These are phyloP conservation scores for Coptodon bakossiorum DNA, from an alignment of 2,113 vertebrate genomes.

Conservation along the genomic window DNA sequence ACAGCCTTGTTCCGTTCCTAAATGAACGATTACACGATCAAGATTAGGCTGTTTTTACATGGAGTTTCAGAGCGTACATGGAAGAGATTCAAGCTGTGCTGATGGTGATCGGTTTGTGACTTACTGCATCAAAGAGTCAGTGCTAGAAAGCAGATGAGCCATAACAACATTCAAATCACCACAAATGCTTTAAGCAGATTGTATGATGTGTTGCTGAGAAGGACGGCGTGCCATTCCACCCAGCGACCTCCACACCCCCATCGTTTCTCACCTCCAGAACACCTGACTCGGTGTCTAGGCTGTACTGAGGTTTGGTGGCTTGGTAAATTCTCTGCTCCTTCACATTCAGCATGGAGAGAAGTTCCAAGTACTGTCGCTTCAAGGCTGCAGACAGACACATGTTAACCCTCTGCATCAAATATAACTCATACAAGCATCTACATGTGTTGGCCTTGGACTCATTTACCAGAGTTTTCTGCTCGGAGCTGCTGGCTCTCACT, in stretches of 20 bases:
- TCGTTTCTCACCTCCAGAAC: slow-evolving; percentile 74
- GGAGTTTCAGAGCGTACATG: not conserved
- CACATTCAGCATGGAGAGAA: slow-evolving; percentile 77
- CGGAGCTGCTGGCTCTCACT: slow-evolving; percentile 75
- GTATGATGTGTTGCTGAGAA: not conserved
- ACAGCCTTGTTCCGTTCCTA: not conserved
- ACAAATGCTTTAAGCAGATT: not conserved
- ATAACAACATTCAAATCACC: not conserved
- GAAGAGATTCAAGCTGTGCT: not conserved
- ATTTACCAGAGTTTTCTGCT: slow-evolving; percentile 79
- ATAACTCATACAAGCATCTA: not conserved
- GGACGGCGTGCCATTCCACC: fast-evolving
- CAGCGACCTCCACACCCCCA: fast-evolving
- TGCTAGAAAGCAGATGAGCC: not conserved
- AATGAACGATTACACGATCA: not conserved
- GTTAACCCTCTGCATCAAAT: not conserved
- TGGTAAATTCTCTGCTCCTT: slow-evolving; percentile 76
- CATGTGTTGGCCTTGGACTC: not conserved
- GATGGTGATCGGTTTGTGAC: not conserved
- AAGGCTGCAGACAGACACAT: slow-evolving; percentile 63
- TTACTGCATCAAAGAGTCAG: not conserved
- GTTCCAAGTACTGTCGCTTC: slow-evolving; percentile 78
- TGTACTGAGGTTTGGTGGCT: slow-evolving; percentile 54
- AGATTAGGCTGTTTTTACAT: not conserved
- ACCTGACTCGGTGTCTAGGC: slow-evolving; percentile 66